Evolutionary conservation across 2,888 invertebrate genomes (phyloP).

Genomic region (Hemithea aestivaria): DNA sequence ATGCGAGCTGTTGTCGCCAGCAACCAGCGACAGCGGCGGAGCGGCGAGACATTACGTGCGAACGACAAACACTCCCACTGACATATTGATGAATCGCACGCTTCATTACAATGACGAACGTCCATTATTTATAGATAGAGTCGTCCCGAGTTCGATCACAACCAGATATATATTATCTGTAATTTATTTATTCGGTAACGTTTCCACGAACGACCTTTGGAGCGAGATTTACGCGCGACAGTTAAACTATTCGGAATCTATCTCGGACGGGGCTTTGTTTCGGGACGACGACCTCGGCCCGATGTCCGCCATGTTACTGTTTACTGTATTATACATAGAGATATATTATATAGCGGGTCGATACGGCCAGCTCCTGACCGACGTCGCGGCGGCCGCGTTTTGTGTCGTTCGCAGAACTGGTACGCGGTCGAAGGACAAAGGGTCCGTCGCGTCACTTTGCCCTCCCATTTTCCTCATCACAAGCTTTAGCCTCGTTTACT

Average conservation of each 20-base stretch:
- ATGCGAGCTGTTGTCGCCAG: too few species aligned
- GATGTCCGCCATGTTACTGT: too few species aligned
- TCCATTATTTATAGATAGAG: constrained; percentile 41
- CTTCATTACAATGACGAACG: constrained; percentile 44
- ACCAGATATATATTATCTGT: constrained; percentile 2
- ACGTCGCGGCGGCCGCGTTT: constrained; percentile 31
- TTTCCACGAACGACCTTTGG: constrained; percentile 31
- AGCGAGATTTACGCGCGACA: constrained; percentile 28
- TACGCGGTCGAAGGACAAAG: constrained; percentile 5
- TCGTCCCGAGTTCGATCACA: constrained; percentile 14
- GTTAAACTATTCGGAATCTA: constrained; percentile 36
- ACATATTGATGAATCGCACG: constrained; percentile 49
- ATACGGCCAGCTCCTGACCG: constrained; percentile 35
- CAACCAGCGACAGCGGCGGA: not conserved
- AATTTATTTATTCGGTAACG: constrained; percentile 25
- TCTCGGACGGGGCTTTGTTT: constrained; percentile 22
- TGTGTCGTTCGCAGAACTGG: constrained; percentile 41
- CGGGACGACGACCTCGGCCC: constrained; percentile 44
- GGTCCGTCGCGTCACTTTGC: too few species aligned
- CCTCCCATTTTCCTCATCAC: too few species aligned
- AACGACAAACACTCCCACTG: constrained; percentile 28
- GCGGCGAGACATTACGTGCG: constrained; percentile 13
- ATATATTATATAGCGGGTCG: too few species aligned
- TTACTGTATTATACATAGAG: too few species aligned
- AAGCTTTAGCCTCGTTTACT: too few species aligned